Percentiles rank a stretch among this genome's conserved stretches.
Conservation (phyloP, 92 coral and sea anemone genomes). For the Epizoanthus rinbou region DNA sequence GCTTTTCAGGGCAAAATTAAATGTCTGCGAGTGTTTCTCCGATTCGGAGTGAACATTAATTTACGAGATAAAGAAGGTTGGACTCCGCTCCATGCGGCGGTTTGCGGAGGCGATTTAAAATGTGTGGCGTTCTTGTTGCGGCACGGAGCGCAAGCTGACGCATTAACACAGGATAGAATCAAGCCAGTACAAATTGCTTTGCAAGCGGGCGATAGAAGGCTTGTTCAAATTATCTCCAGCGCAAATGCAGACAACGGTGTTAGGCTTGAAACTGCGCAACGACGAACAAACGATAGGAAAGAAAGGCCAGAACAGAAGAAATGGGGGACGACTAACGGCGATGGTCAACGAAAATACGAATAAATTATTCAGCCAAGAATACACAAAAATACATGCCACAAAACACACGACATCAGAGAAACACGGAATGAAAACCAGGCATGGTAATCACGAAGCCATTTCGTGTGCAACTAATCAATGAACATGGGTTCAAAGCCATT, state of each 20-base stretch:
- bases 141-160: conserved; percentile 69
- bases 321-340: conserved; percentile 1
- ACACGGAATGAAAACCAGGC: conserved; percentile 7
- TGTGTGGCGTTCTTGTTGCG: conserved; percentile 60
- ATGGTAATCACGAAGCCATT: background rate
- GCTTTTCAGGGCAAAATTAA: conserved; percentile 81
- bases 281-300: background rate
- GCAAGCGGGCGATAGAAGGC: conserved; percentile 48
- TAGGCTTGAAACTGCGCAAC: background rate
- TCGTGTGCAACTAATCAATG: background rate
- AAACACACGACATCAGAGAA: background rate
- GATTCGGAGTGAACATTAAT: conserved; percentile 70
- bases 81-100: conserved; percentile 91
- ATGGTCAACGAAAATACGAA: background rate
- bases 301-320: conserved; percentile 11
- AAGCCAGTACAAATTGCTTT: conserved; percentile 72
- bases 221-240: conserved; percentile 26
- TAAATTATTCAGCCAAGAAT: background rate
- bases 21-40: conserved; percentile 72
- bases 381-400: background rate
- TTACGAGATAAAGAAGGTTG: conserved; percentile 82
- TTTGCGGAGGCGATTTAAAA: conserved; percentile 80
- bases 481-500: background rate
- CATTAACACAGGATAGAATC: conserved; percentile 67
- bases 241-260: conserved; percentile 40